Conservation (phyloP, 2,797 vertebrate species). For the Catamblyrhynchus diadema region DNA sequence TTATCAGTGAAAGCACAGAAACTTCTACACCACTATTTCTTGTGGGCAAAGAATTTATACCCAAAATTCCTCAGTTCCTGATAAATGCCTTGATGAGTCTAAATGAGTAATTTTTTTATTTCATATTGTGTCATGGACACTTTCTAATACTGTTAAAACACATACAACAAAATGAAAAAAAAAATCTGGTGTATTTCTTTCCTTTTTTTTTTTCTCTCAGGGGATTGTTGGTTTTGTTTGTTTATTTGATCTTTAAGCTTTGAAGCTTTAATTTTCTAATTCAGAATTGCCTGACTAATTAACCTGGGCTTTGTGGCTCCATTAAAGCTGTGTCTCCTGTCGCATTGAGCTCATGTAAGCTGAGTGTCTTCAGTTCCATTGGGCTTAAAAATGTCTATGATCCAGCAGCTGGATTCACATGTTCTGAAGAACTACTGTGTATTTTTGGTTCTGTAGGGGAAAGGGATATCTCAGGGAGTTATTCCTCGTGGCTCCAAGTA, state of each 20-base stretch:
- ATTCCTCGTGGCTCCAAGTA: not conserved
- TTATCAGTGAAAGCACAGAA: not conserved
- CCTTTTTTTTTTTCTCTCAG: not conserved
- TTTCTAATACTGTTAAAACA: not conserved
- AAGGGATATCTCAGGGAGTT: not conserved
- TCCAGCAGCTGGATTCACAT: not conserved
- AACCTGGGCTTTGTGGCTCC: not conserved
- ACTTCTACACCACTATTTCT: not conserved
- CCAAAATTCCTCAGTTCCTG: not conserved
- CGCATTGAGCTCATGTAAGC: not conserved
- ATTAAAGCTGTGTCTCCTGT: not conserved
- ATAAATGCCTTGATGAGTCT: not conserved
- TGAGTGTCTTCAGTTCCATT: not conserved
- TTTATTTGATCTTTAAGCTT: not conserved
- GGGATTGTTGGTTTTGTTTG: not conserved
- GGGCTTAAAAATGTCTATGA: not conserved
- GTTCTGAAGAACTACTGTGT: not conserved
- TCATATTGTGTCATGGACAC: not conserved
- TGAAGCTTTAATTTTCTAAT: not conserved
- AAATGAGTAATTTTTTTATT: not conserved
- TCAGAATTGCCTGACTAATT: not conserved
- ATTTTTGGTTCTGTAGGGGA: not conserved
- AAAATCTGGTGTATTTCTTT: not conserved
- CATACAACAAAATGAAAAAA: not conserved
- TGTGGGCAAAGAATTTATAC: not conserved